phyloP scores from a whole-genome alignment of 2,113 vertebrate species.

The Pteronura brasiliensis region DNA sequence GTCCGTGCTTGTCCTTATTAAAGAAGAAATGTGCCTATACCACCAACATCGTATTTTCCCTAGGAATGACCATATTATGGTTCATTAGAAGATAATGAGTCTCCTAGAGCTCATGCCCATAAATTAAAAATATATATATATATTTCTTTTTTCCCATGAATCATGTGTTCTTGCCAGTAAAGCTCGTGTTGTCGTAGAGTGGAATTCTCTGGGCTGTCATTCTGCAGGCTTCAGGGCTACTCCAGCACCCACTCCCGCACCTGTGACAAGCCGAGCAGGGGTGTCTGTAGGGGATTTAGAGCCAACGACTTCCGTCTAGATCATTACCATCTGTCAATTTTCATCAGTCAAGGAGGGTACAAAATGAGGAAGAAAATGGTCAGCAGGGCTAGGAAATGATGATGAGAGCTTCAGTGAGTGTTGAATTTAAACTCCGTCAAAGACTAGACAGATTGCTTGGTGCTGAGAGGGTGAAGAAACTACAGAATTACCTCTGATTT shows the following conservation, averaged over 20 bases:
- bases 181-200: background rate
- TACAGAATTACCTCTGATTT: background rate
- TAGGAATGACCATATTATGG: background rate
- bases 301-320: background rate
- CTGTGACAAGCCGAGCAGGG: background rate
- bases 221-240: background rate
- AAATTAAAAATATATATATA: background rate
- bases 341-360: background rate
- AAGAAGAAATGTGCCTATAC: background rate
- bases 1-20: background rate
- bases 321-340: background rate
- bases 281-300: background rate
- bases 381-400: background rate
- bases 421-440: background rate
- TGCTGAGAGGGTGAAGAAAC: background rate
- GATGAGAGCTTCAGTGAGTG: background rate
- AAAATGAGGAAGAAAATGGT: background rate
- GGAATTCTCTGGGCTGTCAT: background rate
- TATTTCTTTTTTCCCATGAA: background rate
- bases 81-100: constrained; percentile 10
- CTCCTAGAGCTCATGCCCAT: background rate
- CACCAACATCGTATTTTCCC: background rate
- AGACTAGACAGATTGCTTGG: background rate
- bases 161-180: background rate
- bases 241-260: background rate